Percentiles rank a stretch among this genome's conserved stretches.
Evolutionary conservation across 2,113 vertebrate genomes (phyloP).

Genomic region (Phrynosoma blainvillii): DNA sequence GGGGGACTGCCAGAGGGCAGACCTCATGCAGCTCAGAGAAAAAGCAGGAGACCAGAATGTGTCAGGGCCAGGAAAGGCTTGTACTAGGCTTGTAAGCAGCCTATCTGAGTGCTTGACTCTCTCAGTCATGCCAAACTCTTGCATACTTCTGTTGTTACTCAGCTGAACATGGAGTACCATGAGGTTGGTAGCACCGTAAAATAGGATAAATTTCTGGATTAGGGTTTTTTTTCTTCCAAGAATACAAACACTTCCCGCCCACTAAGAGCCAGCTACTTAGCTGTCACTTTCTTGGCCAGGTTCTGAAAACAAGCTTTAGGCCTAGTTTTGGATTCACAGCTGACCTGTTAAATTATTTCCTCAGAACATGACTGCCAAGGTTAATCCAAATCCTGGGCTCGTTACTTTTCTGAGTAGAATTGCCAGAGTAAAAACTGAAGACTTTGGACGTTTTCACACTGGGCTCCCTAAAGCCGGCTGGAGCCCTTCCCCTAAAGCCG

Average conservation of each 20-base stretch:
- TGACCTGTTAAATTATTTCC: background rate
- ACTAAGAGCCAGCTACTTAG: background rate
- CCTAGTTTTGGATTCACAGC: background rate
- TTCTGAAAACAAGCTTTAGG: background rate
- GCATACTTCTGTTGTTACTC: background rate
- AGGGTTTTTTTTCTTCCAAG: background rate
- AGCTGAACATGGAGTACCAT: background rate
- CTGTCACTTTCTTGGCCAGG: background rate
- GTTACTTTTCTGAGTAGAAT: background rate
- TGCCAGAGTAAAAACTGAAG: too few species aligned
- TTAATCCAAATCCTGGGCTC: background rate
- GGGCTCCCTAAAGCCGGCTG: too few species aligned
- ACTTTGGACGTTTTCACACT: too few species aligned
- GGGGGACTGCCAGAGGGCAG: background rate
- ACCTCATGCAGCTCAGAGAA: background rate
- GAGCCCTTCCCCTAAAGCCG: too few species aligned
- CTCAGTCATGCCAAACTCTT: background rate
- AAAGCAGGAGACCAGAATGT: constrained; percentile 12
- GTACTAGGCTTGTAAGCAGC: background rate
- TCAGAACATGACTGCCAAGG: background rate
- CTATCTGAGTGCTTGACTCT: background rate
- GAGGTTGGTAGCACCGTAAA: accelerated
- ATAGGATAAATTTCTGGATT: background rate
- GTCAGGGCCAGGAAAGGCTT: background rate
- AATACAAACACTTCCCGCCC: background rate